A percentile compares a stretch with the other conserved stretches of the same genome.
phyloP scores from a whole-genome alignment of 1,140 invertebrate genomes.

The Ostrea edulis region DNA sequence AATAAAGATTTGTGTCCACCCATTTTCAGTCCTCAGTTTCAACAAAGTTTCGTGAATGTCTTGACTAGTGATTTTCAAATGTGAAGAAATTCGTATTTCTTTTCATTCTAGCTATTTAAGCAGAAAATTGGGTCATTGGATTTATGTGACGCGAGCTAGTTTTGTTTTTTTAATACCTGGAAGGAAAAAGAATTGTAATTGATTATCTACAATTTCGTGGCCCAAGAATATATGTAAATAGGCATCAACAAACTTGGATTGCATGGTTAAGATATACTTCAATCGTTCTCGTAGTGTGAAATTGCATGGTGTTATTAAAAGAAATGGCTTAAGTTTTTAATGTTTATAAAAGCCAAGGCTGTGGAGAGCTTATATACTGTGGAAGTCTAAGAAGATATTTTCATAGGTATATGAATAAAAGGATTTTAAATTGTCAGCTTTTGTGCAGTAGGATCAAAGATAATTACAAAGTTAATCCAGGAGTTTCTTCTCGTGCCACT shows the following conservation, averaged over 20 bases:
- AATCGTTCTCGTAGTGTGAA: background rate
- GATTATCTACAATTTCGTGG: background rate
- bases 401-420: constrained; percentile 20
- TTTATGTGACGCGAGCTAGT: background rate
- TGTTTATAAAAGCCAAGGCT: background rate
- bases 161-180: constrained; percentile 20
- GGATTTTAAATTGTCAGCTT: constrained; percentile 12
- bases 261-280: background rate
- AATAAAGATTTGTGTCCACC: constrained; percentile 9
- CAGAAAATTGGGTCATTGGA: constrained; percentile 26
- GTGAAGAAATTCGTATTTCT: background rate
- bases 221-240: background rate
- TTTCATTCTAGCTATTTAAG: constrained; percentile 18
- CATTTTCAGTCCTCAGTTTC: background rate
- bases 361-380: background rate
- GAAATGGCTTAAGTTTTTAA: background rate
- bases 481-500: background rate
- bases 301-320: background rate
- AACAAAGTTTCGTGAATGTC: background rate
- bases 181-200: background rate
- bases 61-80: background rate
- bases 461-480: background rate
- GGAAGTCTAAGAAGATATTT: constrained; percentile 1
- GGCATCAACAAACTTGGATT: background rate
- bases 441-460: constrained; percentile 6